These are phyloP conservation scores for Micrasema minimum DNA, from an alignment of 1,140 invertebrate genomes.

Conservation along the genomic window DNA sequence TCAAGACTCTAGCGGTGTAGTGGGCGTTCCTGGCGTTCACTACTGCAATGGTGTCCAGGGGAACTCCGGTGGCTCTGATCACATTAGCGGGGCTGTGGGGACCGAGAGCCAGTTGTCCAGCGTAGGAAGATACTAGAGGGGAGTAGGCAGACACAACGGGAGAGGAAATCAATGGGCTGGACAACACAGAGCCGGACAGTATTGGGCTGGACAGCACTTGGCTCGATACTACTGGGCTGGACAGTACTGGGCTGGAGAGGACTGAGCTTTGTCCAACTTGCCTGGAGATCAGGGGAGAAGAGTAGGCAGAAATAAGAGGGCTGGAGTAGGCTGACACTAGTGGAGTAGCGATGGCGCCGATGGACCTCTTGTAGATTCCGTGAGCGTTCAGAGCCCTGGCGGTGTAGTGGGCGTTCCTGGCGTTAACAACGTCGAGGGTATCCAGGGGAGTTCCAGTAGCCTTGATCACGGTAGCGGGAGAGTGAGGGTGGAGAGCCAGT, in stretches of 20 bases:
- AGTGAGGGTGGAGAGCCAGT: conserved; percentile 53
- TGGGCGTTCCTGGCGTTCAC: conserved; percentile 62
- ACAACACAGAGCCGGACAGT: conserved; percentile 14
- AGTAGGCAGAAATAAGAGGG: conserved; percentile 29
- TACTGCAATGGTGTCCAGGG: conserved; percentile 64
- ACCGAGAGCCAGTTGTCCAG: conserved; percentile 56
- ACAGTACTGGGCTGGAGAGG: conserved; percentile 45
- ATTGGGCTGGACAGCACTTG: conserved; percentile 44
- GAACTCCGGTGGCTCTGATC: conserved; percentile 50
- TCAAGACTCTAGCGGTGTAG: conserved; percentile 58
- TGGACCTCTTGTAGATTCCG: conserved; percentile 52
- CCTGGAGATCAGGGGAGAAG: conserved; percentile 53
- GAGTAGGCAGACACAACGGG: conserved; percentile 50
- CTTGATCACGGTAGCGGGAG: conserved; percentile 54
- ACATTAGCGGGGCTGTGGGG: conserved; percentile 52
- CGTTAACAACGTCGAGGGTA: conserved; percentile 54
- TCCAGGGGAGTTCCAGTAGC: conserved; percentile 48
- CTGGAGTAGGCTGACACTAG: conserved; percentile 41
- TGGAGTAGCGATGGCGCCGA: conserved; percentile 16
- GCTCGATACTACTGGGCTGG: conserved; percentile 37
- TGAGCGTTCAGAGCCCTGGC: conserved; percentile 56
- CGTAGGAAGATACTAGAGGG: conserved; percentile 35
- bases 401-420: conserved; percentile 54
- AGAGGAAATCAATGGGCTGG: conserved; percentile 41
- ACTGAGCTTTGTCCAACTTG: conserved; percentile 46